Conservation (phyloP, 2,113 vertebrate genomes). For the Gallinago media region DNA sequence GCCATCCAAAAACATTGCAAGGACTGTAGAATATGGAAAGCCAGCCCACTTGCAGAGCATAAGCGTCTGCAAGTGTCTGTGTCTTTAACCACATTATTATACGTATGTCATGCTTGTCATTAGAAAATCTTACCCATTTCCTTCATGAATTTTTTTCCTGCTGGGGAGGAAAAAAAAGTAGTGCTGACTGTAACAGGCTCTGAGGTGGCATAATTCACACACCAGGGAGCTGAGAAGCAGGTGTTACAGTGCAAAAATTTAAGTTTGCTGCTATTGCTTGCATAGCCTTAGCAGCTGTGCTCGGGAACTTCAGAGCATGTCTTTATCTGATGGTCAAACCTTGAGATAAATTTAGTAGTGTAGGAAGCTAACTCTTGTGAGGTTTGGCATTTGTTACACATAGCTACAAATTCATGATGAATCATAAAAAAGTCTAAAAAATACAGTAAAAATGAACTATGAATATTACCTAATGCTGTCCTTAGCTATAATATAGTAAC, state of each 20-base stretch:
- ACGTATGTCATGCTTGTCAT: background rate
- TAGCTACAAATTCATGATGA: background rate
- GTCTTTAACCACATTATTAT: background rate
- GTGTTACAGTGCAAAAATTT: background rate
- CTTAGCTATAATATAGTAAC: background rate
- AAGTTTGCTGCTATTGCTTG: background rate
- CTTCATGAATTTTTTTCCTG: background rate
- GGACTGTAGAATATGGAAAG: background rate
- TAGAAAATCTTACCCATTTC: conserved; percentile 4
- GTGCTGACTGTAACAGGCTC: background rate
- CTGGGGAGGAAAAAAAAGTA: background rate
- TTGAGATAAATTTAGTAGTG: background rate
- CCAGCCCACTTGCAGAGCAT: background rate
- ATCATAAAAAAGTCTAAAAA: background rate
- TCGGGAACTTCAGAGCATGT: background rate
- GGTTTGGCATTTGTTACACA: background rate
- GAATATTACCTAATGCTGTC: too few relatives aligned
- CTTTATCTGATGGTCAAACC: background rate
- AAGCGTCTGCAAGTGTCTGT: background rate
- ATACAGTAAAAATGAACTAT: background rate
- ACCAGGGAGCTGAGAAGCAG: background rate
- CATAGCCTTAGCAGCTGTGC: background rate
- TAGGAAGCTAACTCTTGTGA: background rate
- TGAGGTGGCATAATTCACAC: background rate
- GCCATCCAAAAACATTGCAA: background rate